Conservation (phyloP, 1,140 invertebrate genomes). For the Pinna nobilis region DNA sequence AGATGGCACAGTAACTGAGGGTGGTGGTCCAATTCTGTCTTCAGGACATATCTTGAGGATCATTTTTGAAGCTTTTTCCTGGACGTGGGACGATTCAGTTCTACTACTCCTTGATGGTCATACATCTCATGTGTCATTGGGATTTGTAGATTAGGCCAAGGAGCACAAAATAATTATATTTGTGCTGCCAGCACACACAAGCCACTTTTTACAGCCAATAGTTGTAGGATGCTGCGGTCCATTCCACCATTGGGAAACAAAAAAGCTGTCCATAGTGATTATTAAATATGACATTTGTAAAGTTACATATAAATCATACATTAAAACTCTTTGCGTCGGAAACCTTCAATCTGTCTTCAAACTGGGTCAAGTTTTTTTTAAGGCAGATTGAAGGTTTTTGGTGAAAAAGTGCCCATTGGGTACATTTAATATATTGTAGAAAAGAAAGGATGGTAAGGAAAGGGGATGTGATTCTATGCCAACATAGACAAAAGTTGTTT, state of each 20-base stretch:
- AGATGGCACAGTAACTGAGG: constrained; percentile 6
- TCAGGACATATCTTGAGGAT: constrained; percentile 9
- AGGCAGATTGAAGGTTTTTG: no score
- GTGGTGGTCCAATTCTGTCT: constrained; percentile 38
- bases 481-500: no score
- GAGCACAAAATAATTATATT: not conserved
- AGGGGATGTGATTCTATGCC: no score
- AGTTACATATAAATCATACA: not conserved
- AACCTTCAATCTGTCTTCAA: not conserved
- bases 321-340: not conserved
- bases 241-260: not conserved
- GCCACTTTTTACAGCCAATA: no score
- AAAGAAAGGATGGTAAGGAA: no score
- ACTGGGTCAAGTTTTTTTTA: no score
- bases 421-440: no score
- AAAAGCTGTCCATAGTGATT: not conserved
- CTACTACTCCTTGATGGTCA: constrained; percentile 29
- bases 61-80: constrained; percentile 19
- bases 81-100: not conserved
- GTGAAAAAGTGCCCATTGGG: no score
- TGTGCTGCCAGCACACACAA: no score
- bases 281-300: not conserved
- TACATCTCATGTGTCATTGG: constrained; percentile 7
- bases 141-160: constrained; percentile 15
- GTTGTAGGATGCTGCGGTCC: not conserved